Base-by-base conservation (phyloP, 2,797 vertebrate genomes). In the Hylomyscus alleni region DNA sequence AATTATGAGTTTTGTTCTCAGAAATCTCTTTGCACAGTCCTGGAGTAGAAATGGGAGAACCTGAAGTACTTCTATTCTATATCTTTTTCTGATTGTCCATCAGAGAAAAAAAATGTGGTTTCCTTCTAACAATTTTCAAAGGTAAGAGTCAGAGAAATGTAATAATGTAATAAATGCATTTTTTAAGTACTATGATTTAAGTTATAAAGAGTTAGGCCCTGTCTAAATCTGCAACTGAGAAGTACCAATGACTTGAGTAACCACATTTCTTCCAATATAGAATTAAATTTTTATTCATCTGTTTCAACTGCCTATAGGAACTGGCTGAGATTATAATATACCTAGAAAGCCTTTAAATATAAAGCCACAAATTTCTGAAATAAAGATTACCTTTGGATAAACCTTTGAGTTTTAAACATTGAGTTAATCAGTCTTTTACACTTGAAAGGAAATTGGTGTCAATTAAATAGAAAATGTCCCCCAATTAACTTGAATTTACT, bases 381-480 rank as follows among this genome's bases (percentile, higher is more conserved):
- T 94, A 95, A 91, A 85, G 37, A 95, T 93, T 83, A 44, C 31
- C 47, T 89, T 96, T 65, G 69, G 72, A 93, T 67, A 83, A 60
- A 81, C 14, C 10, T 73, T 85, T 37, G 34, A 80, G 34, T 80
- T n/a, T 92, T 85, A 86, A 91, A 73, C 50, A 56, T 34, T 86
- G 62, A 17, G 9, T 44, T 90, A 90, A 78, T 88, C 72, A 95
- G 12, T 50, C 54, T 92, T 94, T 90, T 58, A 83, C 22, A 65
- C 1, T 58, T 62, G 24, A 60, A 83, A 93, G 40, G 54, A 72
- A 90, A 83, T 37, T 72, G 44, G 11, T 0, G 10, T 26, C 52
- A 93, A 84, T 62, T 89, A 90, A 29, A 93, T 47, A 90, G 40
- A 76, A 73, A 92, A 94, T 7, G 69, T 93, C 60, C 72, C 40